Evolutionary conservation across 2,888 invertebrate species (phyloP).

Genomic region (Coremacera marginata): DNA sequence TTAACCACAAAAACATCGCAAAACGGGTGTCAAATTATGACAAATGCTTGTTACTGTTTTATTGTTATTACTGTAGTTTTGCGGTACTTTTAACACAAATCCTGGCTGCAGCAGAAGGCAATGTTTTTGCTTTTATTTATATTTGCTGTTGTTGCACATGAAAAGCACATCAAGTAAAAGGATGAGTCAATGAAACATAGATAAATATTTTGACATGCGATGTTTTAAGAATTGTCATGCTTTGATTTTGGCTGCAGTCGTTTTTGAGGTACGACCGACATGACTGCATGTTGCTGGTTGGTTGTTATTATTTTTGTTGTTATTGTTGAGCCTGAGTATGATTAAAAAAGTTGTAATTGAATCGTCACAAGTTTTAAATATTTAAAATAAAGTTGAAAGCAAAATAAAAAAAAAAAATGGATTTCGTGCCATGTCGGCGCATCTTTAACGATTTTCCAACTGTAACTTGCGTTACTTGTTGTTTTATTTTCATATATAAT

Average conservation of each 20-base stretch:
- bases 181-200: conserved; percentile 24
- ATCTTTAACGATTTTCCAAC: conserved; percentile 21
- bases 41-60: background rate
- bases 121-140: background rate
- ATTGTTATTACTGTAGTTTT: background rate
- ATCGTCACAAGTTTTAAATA: conserved; percentile 40
- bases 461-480: background rate
- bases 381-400: background rate
- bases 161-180: background rate
- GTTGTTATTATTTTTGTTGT: conserved; percentile 9
- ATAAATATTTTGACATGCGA: conserved; percentile 29
- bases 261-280: background rate
- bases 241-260: conserved; percentile 4
- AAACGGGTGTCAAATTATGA: background rate
- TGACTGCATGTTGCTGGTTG: background rate
- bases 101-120: too few relatives aligned
- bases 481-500: background rate
- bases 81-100: background rate
- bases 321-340: background rate
- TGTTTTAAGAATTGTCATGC: too few relatives aligned
- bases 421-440: conserved; percentile 25
- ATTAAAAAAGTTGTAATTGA: conserved; percentile 41
- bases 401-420: conserved; percentile 22
- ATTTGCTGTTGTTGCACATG: conserved; percentile 10
- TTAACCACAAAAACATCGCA: background rate